Percentiles rank a stretch among this genome's conserved stretches.
Conservation (phyloP, 2,888 invertebrate genomes). For the Hofmannophila pseudospretella region DNA sequence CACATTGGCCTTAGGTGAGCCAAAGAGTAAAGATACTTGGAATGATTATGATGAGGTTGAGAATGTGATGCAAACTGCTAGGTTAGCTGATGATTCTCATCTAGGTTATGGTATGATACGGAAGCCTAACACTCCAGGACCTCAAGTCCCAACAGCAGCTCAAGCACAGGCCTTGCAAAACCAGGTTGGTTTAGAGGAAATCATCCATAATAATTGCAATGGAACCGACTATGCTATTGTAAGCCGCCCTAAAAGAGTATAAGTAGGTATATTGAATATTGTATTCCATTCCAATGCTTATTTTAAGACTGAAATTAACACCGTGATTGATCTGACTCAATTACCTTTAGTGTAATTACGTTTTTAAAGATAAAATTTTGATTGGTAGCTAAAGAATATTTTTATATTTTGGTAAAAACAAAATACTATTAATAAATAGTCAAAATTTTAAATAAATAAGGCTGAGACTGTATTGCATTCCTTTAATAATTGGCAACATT, state of each 20-base stretch:
- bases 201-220: conserved; percentile 84
- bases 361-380: background rate
- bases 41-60: conserved; percentile 89
- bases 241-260: conserved; percentile 91
- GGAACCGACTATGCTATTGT: conserved; percentile 89
- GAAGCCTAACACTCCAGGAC: conserved; percentile 78
- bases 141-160: conserved; percentile 71
- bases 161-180: conserved; percentile 71
- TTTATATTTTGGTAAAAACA: background rate
- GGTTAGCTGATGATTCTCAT: conserved; percentile 88
- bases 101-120: conserved; percentile 88
- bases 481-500: conserved; percentile 10
- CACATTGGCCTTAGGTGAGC: conserved; percentile 61
- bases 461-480: conserved; percentile 50
- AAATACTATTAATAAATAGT: too few species aligned
- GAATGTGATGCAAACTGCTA: conserved; percentile 81
- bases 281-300: conserved; percentile 17
- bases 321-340: background rate
- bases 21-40: conserved; percentile 74
- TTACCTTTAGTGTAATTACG: background rate
- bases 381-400: background rate
- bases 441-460: background rate
- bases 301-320: conserved; percentile 49
- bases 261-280: too few species aligned
- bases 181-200: conserved; percentile 64